These are phyloP conservation scores for Barnardius zonarius DNA, from an alignment of 2,113 vertebrate genomes.

Conservation along the genomic window DNA sequence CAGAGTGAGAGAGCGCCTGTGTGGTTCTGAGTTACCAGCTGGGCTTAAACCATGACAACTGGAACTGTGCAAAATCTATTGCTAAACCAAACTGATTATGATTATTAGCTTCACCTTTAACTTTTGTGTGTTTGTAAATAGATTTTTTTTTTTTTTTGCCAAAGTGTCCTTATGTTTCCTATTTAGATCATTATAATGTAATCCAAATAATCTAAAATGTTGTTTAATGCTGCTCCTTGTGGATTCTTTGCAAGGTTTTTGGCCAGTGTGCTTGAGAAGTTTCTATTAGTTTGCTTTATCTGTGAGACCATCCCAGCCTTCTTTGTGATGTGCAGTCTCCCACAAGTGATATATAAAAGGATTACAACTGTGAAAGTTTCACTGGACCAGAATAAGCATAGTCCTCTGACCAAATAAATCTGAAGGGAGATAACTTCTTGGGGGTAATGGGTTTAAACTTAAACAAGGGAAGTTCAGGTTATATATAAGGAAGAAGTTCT, in stretches of 20 bases:
- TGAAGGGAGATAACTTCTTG: not conserved
- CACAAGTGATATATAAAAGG: not conserved
- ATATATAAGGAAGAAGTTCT: not conserved
- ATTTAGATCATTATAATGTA: not conserved
- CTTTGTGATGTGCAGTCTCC: accelerated
- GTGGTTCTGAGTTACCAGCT: too few species aligned
- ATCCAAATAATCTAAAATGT: not conserved
- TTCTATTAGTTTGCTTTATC: not conserved
- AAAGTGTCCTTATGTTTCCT: not conserved
- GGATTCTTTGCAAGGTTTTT: not conserved
- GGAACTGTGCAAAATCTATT: not conserved
- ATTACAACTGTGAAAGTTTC: not conserved
- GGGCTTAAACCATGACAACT: not conserved
- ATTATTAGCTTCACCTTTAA: not conserved
- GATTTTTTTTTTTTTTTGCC: not conserved
- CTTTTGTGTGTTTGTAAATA: not conserved
- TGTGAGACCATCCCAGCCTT: not conserved
- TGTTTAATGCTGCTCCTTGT: not conserved
- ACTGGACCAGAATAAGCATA: not conserved
- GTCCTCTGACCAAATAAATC: not conserved
- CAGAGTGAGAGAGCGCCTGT: too few species aligned
- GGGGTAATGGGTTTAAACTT: not conserved
- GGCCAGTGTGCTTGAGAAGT: not conserved
- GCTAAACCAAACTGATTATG: not conserved
- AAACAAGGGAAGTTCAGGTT: not conserved